phyloP scores from a whole-genome alignment of 2,797 vertebrate species.

The Sebastes steindachneri region DNA sequence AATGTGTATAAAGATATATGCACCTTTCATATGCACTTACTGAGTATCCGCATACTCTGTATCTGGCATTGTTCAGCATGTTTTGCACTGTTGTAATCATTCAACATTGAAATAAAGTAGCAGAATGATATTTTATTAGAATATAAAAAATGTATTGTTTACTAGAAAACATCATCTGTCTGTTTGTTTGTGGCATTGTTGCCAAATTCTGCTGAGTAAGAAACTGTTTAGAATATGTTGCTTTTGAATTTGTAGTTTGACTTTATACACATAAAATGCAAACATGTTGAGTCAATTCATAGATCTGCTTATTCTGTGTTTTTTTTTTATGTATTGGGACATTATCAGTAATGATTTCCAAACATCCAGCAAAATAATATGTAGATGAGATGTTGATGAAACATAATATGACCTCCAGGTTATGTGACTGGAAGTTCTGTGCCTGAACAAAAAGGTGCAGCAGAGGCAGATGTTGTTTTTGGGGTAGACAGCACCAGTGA shows the following conservation, averaged over 20 bases:
- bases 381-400: slow-evolving; percentile 13
- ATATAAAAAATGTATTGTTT: not conserved
- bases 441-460: slow-evolving; percentile 56
- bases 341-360: not conserved
- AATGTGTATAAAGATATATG: not conserved
- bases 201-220: not conserved
- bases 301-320: not conserved
- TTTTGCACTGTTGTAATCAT: not conserved
- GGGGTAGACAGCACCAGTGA: slow-evolving; percentile 31
- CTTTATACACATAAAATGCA: not conserved
- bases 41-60: not conserved
- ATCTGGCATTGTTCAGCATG: not conserved
- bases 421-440: slow-evolving; percentile 67
- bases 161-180: not conserved
- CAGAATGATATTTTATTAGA: not conserved
- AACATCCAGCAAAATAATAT: not conserved
- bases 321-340: not conserved
- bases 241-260: not conserved
- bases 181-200: not conserved
- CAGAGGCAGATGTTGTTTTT: slow-evolving; percentile 49
- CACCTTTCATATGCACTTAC: not conserved
- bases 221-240: not conserved
- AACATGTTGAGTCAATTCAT: not conserved
- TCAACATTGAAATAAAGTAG: not conserved
- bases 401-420: slow-evolving; percentile 64